Conservation (phyloP, 2,113 vertebrate species). For the Chloroceryle aenea region DNA sequence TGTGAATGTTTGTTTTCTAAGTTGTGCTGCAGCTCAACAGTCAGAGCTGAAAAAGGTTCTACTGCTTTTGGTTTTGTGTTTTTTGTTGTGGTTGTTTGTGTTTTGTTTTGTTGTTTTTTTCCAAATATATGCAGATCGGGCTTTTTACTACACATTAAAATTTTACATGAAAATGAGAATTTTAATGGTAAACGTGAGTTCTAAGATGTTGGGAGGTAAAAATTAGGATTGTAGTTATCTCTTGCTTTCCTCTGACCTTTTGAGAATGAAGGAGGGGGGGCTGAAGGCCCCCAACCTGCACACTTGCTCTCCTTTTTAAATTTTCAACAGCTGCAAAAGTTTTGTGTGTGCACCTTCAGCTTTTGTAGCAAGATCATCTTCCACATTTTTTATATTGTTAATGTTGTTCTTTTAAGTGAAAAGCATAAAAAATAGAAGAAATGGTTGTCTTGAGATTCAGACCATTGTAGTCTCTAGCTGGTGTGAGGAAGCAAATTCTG, state of each 20-base stretch:
- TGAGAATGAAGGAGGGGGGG: neutral
- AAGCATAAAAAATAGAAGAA: neutral
- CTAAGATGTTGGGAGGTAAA: neutral
- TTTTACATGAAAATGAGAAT: neutral
- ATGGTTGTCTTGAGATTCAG: neutral
- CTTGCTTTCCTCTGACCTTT: neutral
- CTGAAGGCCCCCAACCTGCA: neutral
- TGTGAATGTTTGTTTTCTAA: neutral
- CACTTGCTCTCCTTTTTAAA: neutral
- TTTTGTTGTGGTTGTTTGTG: too few species aligned
- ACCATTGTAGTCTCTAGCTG: neutral
- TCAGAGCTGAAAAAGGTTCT: neutral
- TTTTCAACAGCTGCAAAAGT: neutral
- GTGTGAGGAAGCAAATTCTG: neutral
- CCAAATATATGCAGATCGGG: neutral
- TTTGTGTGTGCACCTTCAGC: neutral
- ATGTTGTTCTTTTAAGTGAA: neutral
- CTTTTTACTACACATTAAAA: neutral
- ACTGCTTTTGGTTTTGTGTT: too few species aligned
- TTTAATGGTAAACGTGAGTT: neutral
- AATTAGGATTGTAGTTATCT: neutral
- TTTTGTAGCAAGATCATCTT: neutral
- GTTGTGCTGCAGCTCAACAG: neutral
- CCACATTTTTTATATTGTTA: neutral
- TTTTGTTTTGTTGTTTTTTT: neutral